phyloP scores from a whole-genome alignment of 2,888 invertebrate species.

The Anthophora plumipes region DNA sequence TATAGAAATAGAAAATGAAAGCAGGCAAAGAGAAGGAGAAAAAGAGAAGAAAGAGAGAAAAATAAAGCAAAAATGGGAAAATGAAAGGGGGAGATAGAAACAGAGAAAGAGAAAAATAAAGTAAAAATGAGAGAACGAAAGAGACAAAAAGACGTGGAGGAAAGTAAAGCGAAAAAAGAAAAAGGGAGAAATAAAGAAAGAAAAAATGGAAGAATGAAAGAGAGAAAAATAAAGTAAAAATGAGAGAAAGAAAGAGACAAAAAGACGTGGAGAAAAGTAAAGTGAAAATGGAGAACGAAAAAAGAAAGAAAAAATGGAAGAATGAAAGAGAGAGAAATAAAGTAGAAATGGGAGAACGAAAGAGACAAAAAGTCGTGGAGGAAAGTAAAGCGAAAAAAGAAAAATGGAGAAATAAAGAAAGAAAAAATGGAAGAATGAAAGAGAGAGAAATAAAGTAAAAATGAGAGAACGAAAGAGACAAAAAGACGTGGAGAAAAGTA shows the following conservation, averaged over 20 bases:
- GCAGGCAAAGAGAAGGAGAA: background rate
- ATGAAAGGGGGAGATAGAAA: background rate
- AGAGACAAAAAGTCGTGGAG: background rate
- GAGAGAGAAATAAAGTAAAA: background rate
- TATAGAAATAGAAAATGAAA: background rate
- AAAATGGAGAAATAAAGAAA: too few relatives aligned
- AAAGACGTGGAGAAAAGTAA: too few relatives aligned
- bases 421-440: background rate
- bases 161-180: background rate
- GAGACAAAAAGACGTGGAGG: too few relatives aligned
- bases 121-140: background rate
- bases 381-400: background rate
- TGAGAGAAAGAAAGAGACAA: too few relatives aligned
- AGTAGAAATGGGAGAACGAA: background rate
- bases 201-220: background rate
- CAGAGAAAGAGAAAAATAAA: background rate
- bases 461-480: background rate
- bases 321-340: too few relatives aligned
- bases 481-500: too few relatives aligned
- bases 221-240: too few relatives aligned
- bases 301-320: too few relatives aligned
- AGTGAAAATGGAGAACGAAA: too few relatives aligned
- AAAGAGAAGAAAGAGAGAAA: too few relatives aligned
- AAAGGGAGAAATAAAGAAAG: slow-evolving; percentile 1
- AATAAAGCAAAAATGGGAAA: too few relatives aligned